Evolutionary conservation across 2,797 vertebrate genomes (phyloP).

Genomic region (Galago senegalensis): DNA sequence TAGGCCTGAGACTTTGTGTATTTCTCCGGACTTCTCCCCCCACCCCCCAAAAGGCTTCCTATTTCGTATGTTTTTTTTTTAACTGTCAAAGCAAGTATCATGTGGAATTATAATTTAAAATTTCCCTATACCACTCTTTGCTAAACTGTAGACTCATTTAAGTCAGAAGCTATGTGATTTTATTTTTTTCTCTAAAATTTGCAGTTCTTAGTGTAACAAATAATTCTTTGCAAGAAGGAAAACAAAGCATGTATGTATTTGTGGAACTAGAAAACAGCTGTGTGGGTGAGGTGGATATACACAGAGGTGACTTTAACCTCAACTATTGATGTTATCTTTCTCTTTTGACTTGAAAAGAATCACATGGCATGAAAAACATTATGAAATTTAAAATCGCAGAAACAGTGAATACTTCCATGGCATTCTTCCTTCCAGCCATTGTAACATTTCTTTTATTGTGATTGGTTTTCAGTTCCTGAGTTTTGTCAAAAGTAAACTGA

Average conservation of each 20-base stretch:
- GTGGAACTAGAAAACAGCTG: neutral
- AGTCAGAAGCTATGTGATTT: neutral
- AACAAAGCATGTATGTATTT: neutral
- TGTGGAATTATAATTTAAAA: neutral
- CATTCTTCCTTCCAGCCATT: neutral
- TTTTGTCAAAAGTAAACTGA: conserved; percentile 10
- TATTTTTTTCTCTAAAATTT: neutral
- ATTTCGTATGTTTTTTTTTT: neutral
- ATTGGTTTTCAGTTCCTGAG: neutral
- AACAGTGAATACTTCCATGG: neutral
- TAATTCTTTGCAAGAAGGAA: neutral
- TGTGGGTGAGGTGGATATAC: neutral
- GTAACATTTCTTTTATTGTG: neutral
- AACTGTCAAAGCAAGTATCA: neutral
- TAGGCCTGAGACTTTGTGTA: neutral
- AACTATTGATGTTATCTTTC: neutral
- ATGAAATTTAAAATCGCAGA: neutral
- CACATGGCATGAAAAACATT: neutral
- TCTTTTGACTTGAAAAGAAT: neutral
- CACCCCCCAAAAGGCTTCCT: neutral
- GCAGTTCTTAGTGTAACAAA: neutral
- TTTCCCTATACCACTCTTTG: neutral
- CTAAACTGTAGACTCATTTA: neutral
- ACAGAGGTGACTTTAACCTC: neutral
- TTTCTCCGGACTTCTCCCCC: neutral